A percentile compares a stretch with the other conserved stretches of the same genome.
Conservation (phyloP, 2,888 invertebrate species). For the Lumbricus terrestris region DNA sequence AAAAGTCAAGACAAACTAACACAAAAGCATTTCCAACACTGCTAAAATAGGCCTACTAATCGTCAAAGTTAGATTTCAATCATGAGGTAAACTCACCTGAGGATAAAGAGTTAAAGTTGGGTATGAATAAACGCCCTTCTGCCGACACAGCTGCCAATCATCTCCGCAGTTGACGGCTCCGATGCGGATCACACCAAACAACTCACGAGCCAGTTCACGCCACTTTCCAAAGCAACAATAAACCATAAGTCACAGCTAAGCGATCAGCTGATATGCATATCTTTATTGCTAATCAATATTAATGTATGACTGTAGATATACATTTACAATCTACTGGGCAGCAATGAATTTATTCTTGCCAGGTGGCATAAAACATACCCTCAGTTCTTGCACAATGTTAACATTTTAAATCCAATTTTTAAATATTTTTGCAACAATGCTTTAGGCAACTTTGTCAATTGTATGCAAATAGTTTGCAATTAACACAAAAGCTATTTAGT, state of each 20-base stretch:
- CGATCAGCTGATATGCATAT: neutral
- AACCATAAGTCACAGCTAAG: neutral
- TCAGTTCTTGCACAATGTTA: neutral
- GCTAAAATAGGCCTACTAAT: too few relatives aligned
- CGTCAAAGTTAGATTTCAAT: neutral
- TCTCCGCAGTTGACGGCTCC: constrained; percentile 87
- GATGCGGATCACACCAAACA: constrained; percentile 77
- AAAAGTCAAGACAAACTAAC: neutral
- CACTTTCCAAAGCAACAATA: constrained; percentile 62
- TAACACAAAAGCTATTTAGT: neutral
- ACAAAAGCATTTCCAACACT: too few relatives aligned
- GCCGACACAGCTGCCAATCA: constrained; percentile 73
- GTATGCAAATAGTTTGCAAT: too few relatives aligned
- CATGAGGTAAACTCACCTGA: constrained; percentile 56
- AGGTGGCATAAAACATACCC: too few relatives aligned
- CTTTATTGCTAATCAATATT: neutral
- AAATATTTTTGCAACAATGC: neutral
- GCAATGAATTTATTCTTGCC: neutral
- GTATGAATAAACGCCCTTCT: constrained; percentile 73
- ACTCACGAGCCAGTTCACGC: constrained; percentile 74
- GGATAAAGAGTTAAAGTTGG: constrained; percentile 75
- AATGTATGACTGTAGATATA: neutral
- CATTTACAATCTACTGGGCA: neutral
- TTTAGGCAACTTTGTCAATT: neutral
- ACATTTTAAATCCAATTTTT: too few relatives aligned